Percentiles rank a stretch among this genome's conserved stretches.
Evolutionary conservation across 2,888 invertebrate genomes (phyloP).

Genomic region (Nysson spinosus): DNA sequence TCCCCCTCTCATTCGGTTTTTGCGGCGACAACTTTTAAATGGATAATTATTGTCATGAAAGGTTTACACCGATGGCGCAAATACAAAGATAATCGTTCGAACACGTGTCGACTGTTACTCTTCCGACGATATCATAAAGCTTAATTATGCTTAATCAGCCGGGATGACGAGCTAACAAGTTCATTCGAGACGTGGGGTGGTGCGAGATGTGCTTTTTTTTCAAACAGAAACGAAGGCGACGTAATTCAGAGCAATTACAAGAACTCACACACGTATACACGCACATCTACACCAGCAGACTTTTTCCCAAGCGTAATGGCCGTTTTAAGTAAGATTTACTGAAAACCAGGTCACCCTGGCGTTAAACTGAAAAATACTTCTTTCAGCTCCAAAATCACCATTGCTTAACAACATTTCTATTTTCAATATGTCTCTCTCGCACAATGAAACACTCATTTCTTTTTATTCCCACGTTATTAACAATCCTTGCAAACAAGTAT

Average conservation of each 20-base stretch:
- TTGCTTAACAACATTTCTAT: background rate
- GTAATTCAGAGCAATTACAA: slow-evolving; percentile 51
- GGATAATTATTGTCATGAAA: background rate
- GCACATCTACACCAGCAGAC: background rate
- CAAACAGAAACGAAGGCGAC: slow-evolving; percentile 35
- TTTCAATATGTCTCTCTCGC: background rate
- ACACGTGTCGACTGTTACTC: slow-evolving; percentile 27
- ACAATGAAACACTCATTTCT: background rate
- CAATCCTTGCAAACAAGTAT: no score
- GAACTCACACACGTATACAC: slow-evolving; percentile 15
- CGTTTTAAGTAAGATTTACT: slow-evolving; percentile 45
- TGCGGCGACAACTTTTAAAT: no score
- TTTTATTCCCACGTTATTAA: no score
- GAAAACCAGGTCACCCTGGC: slow-evolving; percentile 23
- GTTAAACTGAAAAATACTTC: slow-evolving; percentile 25
- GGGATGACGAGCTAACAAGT: slow-evolving; percentile 56
- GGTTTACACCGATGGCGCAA: slow-evolving; percentile 15
- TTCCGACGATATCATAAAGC: slow-evolving; percentile 40
- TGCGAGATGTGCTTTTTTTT: slow-evolving; percentile 28
- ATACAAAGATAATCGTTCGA: slow-evolving; percentile 19
- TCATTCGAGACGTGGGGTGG: slow-evolving; percentile 41
- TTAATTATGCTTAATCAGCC: slow-evolving; percentile 59
- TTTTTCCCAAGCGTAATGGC: slow-evolving; percentile 31
- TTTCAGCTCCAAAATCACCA: background rate
- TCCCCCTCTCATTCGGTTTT: no score